Evolutionary conservation across 2,888 invertebrate species (phyloP).

Genomic region (Scrobipalpa costella): DNA sequence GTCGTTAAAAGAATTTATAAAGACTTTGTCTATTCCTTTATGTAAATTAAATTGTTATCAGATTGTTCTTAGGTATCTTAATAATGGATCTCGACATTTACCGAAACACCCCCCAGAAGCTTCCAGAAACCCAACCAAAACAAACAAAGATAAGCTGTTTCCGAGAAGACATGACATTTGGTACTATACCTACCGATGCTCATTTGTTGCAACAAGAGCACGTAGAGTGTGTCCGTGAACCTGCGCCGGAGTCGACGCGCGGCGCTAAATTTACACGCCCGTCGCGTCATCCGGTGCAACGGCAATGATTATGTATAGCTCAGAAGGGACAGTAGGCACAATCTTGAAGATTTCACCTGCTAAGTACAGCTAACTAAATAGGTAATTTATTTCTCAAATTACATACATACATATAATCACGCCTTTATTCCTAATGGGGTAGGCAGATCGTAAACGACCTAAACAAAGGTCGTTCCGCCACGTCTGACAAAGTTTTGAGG

Average conservation of each 20-base stretch:
- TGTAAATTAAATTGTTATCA: too few relatives aligned
- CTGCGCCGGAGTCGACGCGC: constrained; percentile 45
- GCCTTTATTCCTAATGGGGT: too few relatives aligned
- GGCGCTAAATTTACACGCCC: constrained; percentile 70
- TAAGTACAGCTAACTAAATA: too few relatives aligned
- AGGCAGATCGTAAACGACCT: too few relatives aligned
- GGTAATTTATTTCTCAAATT: too few relatives aligned
- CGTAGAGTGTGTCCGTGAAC: constrained; percentile 62
- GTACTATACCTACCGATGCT: background rate
- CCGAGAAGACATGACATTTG: constrained; percentile 9
- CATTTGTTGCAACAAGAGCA: background rate
- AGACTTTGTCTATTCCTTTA: too few relatives aligned
- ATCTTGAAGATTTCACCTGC: too few relatives aligned
- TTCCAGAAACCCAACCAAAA: background rate
- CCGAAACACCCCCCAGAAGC: background rate
- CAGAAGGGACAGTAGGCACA: constrained; percentile 22
- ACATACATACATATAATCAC: too few relatives aligned
- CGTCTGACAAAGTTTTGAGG: too few relatives aligned
- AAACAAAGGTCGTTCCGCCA: too few relatives aligned
- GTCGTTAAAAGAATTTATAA: too few relatives aligned
- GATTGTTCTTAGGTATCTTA: too few relatives aligned
- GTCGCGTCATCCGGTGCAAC: constrained; percentile 67
- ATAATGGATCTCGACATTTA: background rate
- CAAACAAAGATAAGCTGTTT: constrained; percentile 1
- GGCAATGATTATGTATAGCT: constrained; percentile 44